Conservation (phyloP, 2,113 vertebrate genomes). For the Dendropsophus ebraccatus region DNA sequence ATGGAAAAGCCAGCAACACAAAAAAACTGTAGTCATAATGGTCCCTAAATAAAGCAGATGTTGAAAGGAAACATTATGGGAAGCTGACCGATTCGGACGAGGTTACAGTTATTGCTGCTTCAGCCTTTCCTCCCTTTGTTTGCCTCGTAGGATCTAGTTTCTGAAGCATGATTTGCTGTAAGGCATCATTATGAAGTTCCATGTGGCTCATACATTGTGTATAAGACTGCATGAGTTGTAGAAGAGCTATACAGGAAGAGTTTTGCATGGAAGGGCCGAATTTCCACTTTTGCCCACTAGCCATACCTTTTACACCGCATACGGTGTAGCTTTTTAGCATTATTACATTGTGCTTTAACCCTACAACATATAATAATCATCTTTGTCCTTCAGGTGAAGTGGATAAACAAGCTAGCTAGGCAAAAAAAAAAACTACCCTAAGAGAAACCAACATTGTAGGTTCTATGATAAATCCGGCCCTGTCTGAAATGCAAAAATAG, state of each 20-base stretch:
- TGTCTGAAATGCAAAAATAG: neutral
- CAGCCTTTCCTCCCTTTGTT: neutral
- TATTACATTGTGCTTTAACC: neutral
- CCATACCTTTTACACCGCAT: neutral
- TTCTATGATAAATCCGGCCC: neutral
- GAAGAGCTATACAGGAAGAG: neutral
- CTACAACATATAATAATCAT: neutral
- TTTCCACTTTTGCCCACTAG: neutral
- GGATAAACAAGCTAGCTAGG: neutral
- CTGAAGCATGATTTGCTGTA: conserved; percentile 5
- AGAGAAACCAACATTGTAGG: neutral
- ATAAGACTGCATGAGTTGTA: neutral
- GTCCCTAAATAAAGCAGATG: neutral
- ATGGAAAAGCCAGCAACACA: neutral
- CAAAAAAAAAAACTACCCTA: neutral
- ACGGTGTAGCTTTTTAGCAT: neutral
- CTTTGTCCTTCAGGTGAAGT: neutral
- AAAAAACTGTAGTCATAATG: neutral
- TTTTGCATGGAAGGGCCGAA: neutral
- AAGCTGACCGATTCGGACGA: neutral
- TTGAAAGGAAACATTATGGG: neutral
- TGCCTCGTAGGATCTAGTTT: neutral
- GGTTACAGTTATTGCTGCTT: conserved; percentile 35
- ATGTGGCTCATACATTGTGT: neutral
- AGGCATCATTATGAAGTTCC: neutral